Evolutionary conservation across 2,797 vertebrate genomes (phyloP), one percentile per base, ranked within the genome.

Genomic region (Helarctos malayanus): DNA sequence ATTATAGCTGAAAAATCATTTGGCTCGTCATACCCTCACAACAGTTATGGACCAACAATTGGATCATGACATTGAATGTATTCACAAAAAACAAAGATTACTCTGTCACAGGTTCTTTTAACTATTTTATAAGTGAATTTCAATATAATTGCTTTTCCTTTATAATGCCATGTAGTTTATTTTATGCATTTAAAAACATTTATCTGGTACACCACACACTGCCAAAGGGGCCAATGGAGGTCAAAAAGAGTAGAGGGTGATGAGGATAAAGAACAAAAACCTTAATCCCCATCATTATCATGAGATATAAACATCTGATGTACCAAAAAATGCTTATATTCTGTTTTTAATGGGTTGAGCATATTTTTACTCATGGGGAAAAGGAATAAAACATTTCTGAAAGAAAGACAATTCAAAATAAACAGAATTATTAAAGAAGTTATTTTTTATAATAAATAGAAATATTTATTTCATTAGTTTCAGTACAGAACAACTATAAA

Each of bases 71-170:
- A 32, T 8, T 82, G 21, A 96, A 47, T 5, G 27, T 2, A 35
- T 9, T 32, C 63, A 59, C 71, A 49, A 88, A 56, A 76, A 45
- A 54, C 23, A 87, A 93, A 38, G 21, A 63, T 23, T 52, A 80
- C 29, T 29, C 38, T 79, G 35, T 49, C 45, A 49, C 6, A n/a
- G 56, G 25, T 16, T 75, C 41, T 89, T 83, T 63, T 85, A 59
- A 76, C 59, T 57, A 85, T 94, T 89, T 68, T 92, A 18, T 96
- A 94, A 95, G 38, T 69, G 19, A 16, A 49, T 81, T 68, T 65
- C 54, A 45, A 10, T 14, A 54, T 73, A 85, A 93, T 41, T 56
- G 57, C 21, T 61, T 92, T 90, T 92, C 78, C 56, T 95, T 35
- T 63, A 7, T 54, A 75, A 89, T 27, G 35, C 25, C 18, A 56